Percentiles rank a stretch among this genome's conserved stretches.
Conservation (phyloP, 2,888 invertebrate species). For the Orchesella flavescens region DNA sequence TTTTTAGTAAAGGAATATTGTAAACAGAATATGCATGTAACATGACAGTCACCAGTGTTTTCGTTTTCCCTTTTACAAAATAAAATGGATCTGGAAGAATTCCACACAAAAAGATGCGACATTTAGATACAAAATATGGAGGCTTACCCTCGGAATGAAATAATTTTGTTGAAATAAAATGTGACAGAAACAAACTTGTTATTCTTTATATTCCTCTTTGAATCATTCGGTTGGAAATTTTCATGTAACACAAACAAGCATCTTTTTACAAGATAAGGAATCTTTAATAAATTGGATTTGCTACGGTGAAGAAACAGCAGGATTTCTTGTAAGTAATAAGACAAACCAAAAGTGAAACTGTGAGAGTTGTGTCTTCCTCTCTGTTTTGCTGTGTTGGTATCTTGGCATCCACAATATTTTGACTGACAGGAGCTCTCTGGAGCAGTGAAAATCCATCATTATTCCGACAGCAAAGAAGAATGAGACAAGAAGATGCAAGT, state of each 20-base stretch:
- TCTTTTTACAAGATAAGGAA: conserved; percentile 18
- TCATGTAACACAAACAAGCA: background rate
- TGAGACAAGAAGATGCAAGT: conserved; percentile 3
- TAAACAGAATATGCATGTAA: too few species aligned
- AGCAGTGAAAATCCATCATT: conserved; percentile 52
- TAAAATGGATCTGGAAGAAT: background rate
- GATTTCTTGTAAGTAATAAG: conserved; percentile 13
- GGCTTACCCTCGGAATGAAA: conserved; percentile 16
- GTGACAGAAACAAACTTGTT: conserved; percentile 56
- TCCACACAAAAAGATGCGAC: conserved; percentile 51
- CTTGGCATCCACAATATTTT: conserved; percentile 19
- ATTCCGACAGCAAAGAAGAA: conserved; percentile 41
- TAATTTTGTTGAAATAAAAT: conserved; percentile 58
- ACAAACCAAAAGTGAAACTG: background rate
- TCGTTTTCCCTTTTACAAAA: background rate
- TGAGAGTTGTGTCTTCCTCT: too few species aligned
- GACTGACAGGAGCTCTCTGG: conserved; percentile 55
- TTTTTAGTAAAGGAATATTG: background rate
- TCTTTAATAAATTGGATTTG: conserved; percentile 56
- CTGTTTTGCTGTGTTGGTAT: too few species aligned
- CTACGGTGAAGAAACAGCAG: conserved; percentile 29
- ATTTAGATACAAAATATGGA: conserved; percentile 33
- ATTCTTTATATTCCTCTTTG: conserved; percentile 26
- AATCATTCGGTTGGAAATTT: conserved; percentile 35
- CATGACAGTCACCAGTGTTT: too few species aligned